Conservation (phyloP, 2,888 invertebrate species). For the Melinaea marsaeus region DNA sequence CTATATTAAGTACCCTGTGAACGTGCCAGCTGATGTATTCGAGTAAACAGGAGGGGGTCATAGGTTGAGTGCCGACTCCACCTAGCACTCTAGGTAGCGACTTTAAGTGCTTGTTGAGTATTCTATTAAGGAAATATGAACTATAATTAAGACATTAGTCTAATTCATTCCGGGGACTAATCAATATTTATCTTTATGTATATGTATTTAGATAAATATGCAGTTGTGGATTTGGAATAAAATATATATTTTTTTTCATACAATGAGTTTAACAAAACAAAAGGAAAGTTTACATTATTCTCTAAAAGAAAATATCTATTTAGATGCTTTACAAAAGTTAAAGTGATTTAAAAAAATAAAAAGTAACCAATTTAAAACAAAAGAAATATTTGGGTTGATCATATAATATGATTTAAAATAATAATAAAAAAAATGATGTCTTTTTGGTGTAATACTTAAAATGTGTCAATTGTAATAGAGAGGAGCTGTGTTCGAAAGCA, state of each 20-base stretch:
- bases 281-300: not conserved
- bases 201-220: not conserved
- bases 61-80: slow-evolving; percentile 2
- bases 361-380: too few species aligned
- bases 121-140: slow-evolving; percentile 5
- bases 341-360: too few species aligned
- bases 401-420: too few species aligned
- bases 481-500: too few species aligned
- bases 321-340: too few species aligned
- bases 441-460: too few species aligned
- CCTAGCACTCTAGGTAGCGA: not conserved
- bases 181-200: not conserved
- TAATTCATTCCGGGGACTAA: not conserved
- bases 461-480: too few species aligned
- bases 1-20: slow-evolving; percentile 5
- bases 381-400: too few species aligned
- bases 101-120: not conserved
- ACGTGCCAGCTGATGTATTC: slow-evolving; percentile 7
- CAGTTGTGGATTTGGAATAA: not conserved
- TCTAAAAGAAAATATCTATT: too few species aligned
- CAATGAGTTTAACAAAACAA: not conserved
- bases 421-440: too few species aligned
- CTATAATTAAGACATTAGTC: not conserved
- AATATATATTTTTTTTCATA: too few species aligned
- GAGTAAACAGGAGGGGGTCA: slow-evolving; percentile 6